Evolutionary conservation across 2,888 invertebrate species (phyloP), one percentile per base, ranked within the genome.

Genomic region (Chrysolina americana): DNA sequence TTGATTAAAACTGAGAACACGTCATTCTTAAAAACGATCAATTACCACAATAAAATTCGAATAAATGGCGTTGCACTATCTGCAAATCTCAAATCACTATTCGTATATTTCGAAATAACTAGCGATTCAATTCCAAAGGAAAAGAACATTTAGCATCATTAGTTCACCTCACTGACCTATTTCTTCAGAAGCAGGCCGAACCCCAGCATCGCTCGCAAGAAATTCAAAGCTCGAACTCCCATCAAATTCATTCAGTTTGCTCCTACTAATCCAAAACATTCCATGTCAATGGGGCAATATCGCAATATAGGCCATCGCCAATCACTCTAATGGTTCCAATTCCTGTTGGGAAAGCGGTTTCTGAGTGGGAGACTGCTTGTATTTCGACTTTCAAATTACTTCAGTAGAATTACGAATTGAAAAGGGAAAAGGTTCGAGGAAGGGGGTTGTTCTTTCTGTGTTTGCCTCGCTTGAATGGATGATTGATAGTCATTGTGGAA

Each of bases 281-380:
- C 68, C 68, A 68, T 75, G 71, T 75, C 75, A 75, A 75, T 75
- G 71, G 68, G 47, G 64, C 21, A 71, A 59, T 66, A 66, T 74
- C 66, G 50, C 70, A 66, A 74, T 70, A 65, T 68, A 66, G 64
- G 64, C 72, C 70, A 72, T 70, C 76, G 68, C 66, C 76, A 74
- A 77, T 75, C 71, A 68, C 70, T 59, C 72, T 77, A 77, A 77
- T 74, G 71, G 74, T 65, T 59, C 21, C 56, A 59, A 65, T 69
- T 69, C 36, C 73, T 69, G 65, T 69, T 44, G 63, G 68, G 47
- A 47, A 68, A 73, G 65, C 59, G 36, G 9, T 59, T 59, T 59
- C 59, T 59, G 59, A 59, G 36, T 36, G 36, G 36, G 59, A 59
- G 59, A 59, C n/a, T 59, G 28, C 59, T 59, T 23, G 59, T 59